These are phyloP conservation scores for Penaeus indicus DNA, from an alignment of 1,140 invertebrate genomes.

Conservation along the genomic window DNA sequence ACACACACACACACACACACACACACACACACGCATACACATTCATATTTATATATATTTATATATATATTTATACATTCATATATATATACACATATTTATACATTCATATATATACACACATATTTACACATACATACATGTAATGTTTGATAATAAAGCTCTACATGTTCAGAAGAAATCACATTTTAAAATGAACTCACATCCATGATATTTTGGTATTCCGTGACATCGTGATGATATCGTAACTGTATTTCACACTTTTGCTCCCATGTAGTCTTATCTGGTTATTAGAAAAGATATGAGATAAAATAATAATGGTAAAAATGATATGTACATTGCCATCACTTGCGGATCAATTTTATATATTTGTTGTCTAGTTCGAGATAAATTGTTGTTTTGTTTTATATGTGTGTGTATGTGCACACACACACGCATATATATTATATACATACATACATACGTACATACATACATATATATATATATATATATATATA, in stretches of 20 bases:
- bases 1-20: background rate
- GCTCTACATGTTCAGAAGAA: no score
- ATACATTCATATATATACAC: background rate
- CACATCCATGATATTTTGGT: no score
- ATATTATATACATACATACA: background rate
- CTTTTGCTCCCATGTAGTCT: no score
- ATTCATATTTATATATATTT: background rate
- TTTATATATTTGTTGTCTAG: no score
- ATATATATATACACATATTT: background rate
- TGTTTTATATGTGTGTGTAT: background rate
- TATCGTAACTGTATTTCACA: no score
- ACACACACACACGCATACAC: background rate
- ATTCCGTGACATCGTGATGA: no score
- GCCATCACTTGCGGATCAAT: no score
- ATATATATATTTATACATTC: background rate
- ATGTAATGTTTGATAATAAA: background rate
- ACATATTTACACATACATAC: background rate
- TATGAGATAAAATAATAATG: no score
- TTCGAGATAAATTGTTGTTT: no score
- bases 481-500: slow-evolving; percentile 2
- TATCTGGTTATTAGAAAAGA: no score
- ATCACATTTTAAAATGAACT: no score
- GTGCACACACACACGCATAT: background rate
- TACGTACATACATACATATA: background rate
- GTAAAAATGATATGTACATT: no score